Conservation (phyloP, 1,140 invertebrate genomes). For the Drosophila lacteicornis region DNA sequence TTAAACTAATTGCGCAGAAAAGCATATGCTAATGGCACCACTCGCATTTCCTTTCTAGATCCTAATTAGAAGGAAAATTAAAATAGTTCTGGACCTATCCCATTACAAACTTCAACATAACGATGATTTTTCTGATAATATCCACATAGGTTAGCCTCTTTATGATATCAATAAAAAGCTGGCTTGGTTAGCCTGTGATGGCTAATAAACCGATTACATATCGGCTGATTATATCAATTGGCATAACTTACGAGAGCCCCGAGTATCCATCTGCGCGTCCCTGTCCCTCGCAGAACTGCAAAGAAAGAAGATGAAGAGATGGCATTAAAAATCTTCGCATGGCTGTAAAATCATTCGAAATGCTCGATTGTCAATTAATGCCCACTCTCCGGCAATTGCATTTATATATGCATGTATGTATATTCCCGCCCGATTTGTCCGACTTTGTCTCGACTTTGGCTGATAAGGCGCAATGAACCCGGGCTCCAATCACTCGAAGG, state of each 20-base stretch:
- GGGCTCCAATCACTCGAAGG: constrained; percentile 58
- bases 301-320: constrained; percentile 12
- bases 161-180: constrained; percentile 38
- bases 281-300: constrained; percentile 41
- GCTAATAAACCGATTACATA: constrained; percentile 39
- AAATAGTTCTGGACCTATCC: constrained; percentile 2
- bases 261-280: constrained; percentile 54
- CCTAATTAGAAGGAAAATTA: constrained; percentile 15
- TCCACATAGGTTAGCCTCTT: constrained; percentile 26
- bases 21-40: neutral
- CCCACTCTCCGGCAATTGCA: constrained; percentile 29
- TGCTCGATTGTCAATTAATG: constrained; percentile 42
- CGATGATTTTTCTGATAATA: constrained; percentile 16
- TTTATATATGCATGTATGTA: constrained; percentile 2
- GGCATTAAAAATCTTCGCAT: constrained; percentile 30
- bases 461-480: constrained; percentile 62
- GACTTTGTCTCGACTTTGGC: constrained; percentile 41
- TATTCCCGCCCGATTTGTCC: constrained; percentile 13
- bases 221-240: constrained; percentile 32
- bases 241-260: constrained; percentile 53
- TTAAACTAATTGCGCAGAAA: neutral
- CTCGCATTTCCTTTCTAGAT: constrained; percentile 1
- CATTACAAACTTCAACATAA: constrained; percentile 1
- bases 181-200: constrained; percentile 16
- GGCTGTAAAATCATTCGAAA: constrained; percentile 21